Base-by-base conservation (phyloP, 2,888 invertebrate genomes). In the Epistrophella euchroma region DNA sequence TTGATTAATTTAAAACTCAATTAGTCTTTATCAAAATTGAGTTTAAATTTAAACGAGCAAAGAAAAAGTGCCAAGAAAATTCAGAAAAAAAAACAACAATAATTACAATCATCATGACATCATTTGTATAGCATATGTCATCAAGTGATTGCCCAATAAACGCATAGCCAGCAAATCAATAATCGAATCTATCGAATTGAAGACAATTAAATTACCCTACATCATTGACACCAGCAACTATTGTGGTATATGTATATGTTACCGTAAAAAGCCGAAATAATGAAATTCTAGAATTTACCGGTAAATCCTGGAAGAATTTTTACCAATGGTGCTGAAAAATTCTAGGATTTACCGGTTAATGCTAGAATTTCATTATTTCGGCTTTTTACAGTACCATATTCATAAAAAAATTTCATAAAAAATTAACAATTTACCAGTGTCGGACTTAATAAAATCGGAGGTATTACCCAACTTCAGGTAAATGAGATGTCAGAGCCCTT, bases 1-100 rank as follows among this genome's bases (percentile, higher is more conserved):
- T 81, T 70, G 68, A 81, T 70, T 68, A 73, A 73, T 85, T 85
- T 85, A 76, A 76, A 81, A 85, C 40, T 85, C 81, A 85, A 81
- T 81, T 85, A 73, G 84, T 56, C 76, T 62, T 77, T 77, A 85
- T 81, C 75, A 81, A 77, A 81, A 73, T 85, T 10, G 73, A 85
- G 70, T 85, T 85, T 28, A 45, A 43, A 58, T 32, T 58, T 28
- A 28, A 5, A 71, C 56, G 56, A 60, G 15, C 19, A 58, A 5
- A 71, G 5, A 19, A 45, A 40, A 25, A 25, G 66, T 50, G 45
- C 43, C 17, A 35, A 32, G 17, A 55, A 70, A 55, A 43, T 15
- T 32, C 32, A 32, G 9, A 5, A 32, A 32, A 32, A 32, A 32
- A 32, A 32, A 32, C 0, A 32, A 35, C 4, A 28, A 43, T 47